Percentiles rank a stretch among this genome's conserved stretches.
Evolutionary conservation across 2,797 vertebrate species (phyloP).

Genomic region (Pantherophis vulpinus): DNA sequence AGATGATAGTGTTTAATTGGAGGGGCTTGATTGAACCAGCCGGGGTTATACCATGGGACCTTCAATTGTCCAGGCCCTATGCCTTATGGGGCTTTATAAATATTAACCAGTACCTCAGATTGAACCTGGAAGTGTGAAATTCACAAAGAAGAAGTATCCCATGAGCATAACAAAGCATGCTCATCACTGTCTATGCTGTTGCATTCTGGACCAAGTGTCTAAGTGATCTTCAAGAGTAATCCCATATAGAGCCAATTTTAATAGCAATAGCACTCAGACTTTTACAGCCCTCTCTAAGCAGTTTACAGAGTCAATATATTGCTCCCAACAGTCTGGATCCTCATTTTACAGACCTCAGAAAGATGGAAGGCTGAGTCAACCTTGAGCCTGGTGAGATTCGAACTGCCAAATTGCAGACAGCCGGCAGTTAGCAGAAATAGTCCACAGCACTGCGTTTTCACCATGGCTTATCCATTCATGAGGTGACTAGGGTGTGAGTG

Average conservation of each 20-base stretch:
- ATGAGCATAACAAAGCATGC: neutral
- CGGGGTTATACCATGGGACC: neutral
- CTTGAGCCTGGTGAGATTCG: no score
- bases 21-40: neutral
- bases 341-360: no score
- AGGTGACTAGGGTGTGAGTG: neutral
- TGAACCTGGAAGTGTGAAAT: neutral
- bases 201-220: neutral
- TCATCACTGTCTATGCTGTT: neutral
- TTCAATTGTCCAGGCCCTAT: neutral
- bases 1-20: neutral
- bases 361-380: no score
- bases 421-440: no score
- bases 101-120: neutral
- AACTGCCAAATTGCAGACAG: no score
- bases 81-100: neutral
- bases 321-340: no score
- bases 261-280: neutral
- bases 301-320: no score
- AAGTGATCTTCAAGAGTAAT: neutral
- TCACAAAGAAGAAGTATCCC: neutral
- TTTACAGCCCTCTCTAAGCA: no score
- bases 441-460: no score
- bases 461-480: neutral
- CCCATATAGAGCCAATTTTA: neutral